A percentile compares a stretch with the other conserved stretches of the same genome.
These are phyloP conservation scores for Fragum fragum DNA, from an alignment of 2,888 invertebrate species.

Conservation along the genomic window DNA sequence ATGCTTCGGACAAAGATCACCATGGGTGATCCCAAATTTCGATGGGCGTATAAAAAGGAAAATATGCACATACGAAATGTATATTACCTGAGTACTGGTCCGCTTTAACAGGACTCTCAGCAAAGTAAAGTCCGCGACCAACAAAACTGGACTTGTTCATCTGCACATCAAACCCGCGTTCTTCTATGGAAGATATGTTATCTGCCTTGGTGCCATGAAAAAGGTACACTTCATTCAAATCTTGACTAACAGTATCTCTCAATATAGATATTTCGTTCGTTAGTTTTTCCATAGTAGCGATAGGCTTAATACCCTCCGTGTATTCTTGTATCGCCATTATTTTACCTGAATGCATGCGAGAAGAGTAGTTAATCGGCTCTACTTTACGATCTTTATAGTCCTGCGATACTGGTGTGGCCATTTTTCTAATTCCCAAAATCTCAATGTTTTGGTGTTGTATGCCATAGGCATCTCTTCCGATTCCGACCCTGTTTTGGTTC, in stretches of 20 bases:
- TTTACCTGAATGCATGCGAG: background rate
- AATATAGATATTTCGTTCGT: background rate
- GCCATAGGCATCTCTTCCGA: background rate
- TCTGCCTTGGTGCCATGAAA: slow-evolving; percentile 1
- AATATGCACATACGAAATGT: too few relatives aligned
- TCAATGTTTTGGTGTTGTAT: background rate
- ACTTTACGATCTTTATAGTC: too few relatives aligned
- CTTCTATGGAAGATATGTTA: background rate
- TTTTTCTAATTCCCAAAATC: background rate
- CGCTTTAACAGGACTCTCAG: slow-evolving; percentile 14
- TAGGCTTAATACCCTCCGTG: background rate
- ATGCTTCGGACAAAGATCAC: too few relatives aligned
- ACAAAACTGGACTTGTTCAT: background rate
- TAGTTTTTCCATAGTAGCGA: background rate
- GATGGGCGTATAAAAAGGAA: too few relatives aligned
- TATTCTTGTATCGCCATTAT: background rate
- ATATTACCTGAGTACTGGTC: slow-evolving; percentile 22
- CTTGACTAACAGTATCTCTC: background rate
- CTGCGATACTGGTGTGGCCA: background rate
- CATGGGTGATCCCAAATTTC: too few relatives aligned
- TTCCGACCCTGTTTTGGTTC: background rate
- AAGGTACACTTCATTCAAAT: slow-evolving; percentile 1
- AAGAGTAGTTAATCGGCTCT: too few relatives aligned
- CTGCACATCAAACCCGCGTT: background rate
- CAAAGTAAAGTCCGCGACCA: slow-evolving; percentile 16